Base-by-base conservation (phyloP, 2,888 invertebrate genomes). In the Drosophila stalkeri region DNA sequence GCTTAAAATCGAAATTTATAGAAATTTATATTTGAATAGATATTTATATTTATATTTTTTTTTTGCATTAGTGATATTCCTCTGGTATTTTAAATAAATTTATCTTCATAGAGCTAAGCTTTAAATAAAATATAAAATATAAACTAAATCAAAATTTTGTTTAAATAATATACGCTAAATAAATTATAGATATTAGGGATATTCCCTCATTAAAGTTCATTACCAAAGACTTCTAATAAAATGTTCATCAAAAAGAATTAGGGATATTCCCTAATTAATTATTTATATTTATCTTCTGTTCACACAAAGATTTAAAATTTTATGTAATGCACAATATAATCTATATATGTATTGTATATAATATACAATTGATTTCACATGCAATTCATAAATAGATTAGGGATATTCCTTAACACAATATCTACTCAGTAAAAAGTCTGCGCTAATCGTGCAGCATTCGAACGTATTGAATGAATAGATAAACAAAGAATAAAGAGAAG, bases 401-500 rank as follows among this genome's bases (percentile, higher is more conserved):
- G 31, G 31, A 49, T 49, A 49, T 5, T 31, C 49, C 31, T 6
- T 11, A 5, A n/a, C n/a, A 27, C n/a, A 31, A 27, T 49, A 3
- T 16, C 46, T 14, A 23, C 6, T 47, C 23, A 27, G 31, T 6
- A 4, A 31, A 31, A 49, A n/a, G 2, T 31, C 7, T 33, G 3
- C 12, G n/a, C 11, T 33, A 18, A 51, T 51, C 51, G 18, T 6
- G 18, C 18, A 12, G 0, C 51, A 35, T 20, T 51, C 51, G 51
- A 51, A 35, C 18, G 51, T 20, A 54, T 37, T 54, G 37, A 54
- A 37, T 54, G 37, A 37, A 35, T 37, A 5, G 52, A 54, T 54
- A 54, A 54, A 23, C 5, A 41, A 18, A 31, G 2, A n/a, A n/a
- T 18, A 51, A 16, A 16, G 8, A 18, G 27, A 27, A 27, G 49